phyloP scores from a whole-genome alignment of 1,140 invertebrate species.

The Drosophila santomea region DNA sequence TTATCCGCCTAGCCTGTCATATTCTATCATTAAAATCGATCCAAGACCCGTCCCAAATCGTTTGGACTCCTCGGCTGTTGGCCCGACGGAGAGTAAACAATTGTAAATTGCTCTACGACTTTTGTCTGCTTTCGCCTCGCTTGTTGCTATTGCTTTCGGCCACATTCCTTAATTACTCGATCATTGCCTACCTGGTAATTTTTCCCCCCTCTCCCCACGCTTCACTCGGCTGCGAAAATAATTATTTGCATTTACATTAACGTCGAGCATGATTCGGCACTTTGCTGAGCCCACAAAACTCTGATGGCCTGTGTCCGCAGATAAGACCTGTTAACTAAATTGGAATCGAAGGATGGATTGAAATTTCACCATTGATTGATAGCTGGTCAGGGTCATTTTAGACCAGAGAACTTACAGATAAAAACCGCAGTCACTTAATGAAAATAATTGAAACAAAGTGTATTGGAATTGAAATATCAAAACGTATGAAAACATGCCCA shows the following conservation, averaged over 20 bases:
- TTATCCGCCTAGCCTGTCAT: conserved; percentile 54
- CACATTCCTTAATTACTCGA: conserved; percentile 60
- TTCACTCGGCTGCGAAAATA: background rate
- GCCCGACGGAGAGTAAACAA: conserved; percentile 50
- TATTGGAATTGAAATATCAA: conserved; percentile 16
- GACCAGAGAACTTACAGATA: background rate
- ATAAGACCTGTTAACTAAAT: conserved; percentile 8
- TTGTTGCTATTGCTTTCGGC: conserved; percentile 34
- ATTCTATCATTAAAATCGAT: conserved; percentile 30
- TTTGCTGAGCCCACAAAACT: conserved; percentile 26
- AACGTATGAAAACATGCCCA: conserved; percentile 11
- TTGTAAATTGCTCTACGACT: conserved; percentile 54
- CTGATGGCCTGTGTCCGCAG: conserved; percentile 9
- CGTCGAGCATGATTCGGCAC: conserved; percentile 51
- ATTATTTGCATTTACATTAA: conserved; percentile 64
- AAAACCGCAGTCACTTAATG: conserved; percentile 18
- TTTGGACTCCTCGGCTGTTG: conserved; percentile 26
- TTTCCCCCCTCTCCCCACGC: background rate
- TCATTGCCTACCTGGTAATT: conserved; percentile 32
- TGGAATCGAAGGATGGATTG: background rate
- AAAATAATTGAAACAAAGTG: background rate
- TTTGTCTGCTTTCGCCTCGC: conserved; percentile 39
- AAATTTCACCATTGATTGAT: conserved; percentile 21
- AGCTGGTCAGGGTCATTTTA: background rate
- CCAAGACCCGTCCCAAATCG: conserved; percentile 18